Evolutionary conservation across 2,113 vertebrate species (phyloP), one percentile per base, ranked within the genome.

Genomic region (Irena cyanogastra): DNA sequence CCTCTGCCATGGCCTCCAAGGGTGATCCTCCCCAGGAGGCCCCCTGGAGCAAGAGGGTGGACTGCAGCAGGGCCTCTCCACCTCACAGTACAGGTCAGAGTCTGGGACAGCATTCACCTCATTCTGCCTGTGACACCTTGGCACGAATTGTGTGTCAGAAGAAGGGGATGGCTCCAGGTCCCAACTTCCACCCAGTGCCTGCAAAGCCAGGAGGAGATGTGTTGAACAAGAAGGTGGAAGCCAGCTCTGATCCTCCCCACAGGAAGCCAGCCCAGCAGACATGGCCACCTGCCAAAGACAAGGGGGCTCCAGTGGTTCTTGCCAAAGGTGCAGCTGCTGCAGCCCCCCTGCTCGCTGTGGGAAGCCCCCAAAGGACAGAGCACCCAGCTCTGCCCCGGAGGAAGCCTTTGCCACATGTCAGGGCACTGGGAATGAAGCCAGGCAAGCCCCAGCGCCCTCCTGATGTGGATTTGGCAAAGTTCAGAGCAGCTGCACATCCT

Each of bases 391-490:
- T 53, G 35, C 98, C 98, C 5, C 96, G 76, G 22, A 98, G 97
- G 74, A 98, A 85, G 86, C 97, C 98, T 14, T 85, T 99, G 65
- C 98, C 98, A 9, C 88, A 90, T 0, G 9, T 93, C 56, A 64
- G 20, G 33, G 27, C 3, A 5, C 87, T 96, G 75, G 97, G 97
- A 31, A 66, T n/a, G 2, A 70, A 89, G 57, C 98, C 98, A 0
- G 4, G 95, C 42, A 99, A 98, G 88, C 98, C 98, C 44, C 97
- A 47, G 85, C 97, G 98, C 6, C 98, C 98, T 49, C 98, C 98
- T 11, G 42, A 18, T 0, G 97, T 98, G 81, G 97, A 97, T 79
- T 97, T 99, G 90, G 93, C 98, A 56, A 97, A 90, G 13, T 98
- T 96, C 7, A 9, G 77, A 30, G 91, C 16, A 24, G 64, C 60